Evolutionary conservation across 2,888 invertebrate species (phyloP).

Genomic region (Agrochola circellaris): DNA sequence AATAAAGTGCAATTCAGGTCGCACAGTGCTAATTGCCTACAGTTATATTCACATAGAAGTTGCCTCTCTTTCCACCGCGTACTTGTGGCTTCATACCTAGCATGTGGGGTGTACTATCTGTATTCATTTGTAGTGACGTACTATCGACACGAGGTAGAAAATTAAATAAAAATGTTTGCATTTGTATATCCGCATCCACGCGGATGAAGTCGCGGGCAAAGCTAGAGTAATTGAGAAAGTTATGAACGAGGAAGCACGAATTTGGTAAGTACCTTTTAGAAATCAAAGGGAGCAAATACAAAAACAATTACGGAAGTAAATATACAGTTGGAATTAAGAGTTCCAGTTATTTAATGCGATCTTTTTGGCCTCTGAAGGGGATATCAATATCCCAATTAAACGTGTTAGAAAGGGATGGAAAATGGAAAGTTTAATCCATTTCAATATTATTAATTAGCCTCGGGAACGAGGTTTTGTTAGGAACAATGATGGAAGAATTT

Average conservation of each 20-base stretch:
- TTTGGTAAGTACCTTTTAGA: slow-evolving; percentile 63
- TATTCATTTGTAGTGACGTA: too few relatives aligned
- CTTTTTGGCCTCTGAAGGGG: slow-evolving; percentile 57
- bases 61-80: too few relatives aligned
- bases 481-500: background rate
- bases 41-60: too few relatives aligned
- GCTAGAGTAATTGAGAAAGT: background rate
- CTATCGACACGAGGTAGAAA: background rate
- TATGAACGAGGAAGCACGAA: slow-evolving; percentile 36
- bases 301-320: slow-evolving; percentile 75
- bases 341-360: slow-evolving; percentile 74
- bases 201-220: too few relatives aligned
- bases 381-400: slow-evolving; percentile 24
- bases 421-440: slow-evolving; percentile 78
- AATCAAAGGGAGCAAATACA: slow-evolving; percentile 66
- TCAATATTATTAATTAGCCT: slow-evolving; percentile 83
- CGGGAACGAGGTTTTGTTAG: slow-evolving; percentile 70
- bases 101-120: too few relatives aligned
- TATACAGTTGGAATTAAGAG: slow-evolving; percentile 71
- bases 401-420: slow-evolving; percentile 60
- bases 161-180: background rate
- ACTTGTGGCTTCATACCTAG: too few relatives aligned
- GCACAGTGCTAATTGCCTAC: too few relatives aligned
- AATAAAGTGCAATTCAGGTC: too few relatives aligned
- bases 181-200: background rate